A percentile compares a stretch with the other conserved stretches of the same genome.
Conservation (phyloP, 2,888 invertebrate species). For the Chydorus sphaericus region DNA sequence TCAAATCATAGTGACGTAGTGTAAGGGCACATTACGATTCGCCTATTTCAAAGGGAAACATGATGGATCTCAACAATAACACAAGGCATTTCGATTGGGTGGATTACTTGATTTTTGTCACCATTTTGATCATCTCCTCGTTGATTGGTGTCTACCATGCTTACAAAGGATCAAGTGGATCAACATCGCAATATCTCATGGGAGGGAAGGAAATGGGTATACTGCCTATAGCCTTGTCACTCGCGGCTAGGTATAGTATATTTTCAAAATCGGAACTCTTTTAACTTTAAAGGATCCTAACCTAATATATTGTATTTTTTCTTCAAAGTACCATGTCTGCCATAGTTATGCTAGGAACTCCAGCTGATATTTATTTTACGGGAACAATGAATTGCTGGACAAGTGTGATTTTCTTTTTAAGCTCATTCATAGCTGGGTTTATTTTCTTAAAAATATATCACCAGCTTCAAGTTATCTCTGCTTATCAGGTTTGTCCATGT, state of each 20-base stretch:
- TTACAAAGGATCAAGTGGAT: conserved; percentile 16
- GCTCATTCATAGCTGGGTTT: conserved; percentile 19
- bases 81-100: conserved; percentile 10
- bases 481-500: no score
- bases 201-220: conserved; percentile 24
- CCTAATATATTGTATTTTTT: not conserved
- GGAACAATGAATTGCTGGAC: conserved; percentile 50
- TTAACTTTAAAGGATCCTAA: no score
- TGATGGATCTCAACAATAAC: no score
- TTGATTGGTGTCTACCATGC: conserved; percentile 18
- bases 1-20: no score
- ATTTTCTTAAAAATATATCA: conserved; percentile 24
- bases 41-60: no score
- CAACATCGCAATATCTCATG: conserved; percentile 23
- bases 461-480: conserved; percentile 24
- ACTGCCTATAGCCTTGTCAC: conserved; percentile 29
- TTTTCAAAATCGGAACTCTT: no score
- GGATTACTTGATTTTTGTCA: conserved; percentile 17
- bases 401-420: conserved; percentile 25
- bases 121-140: conserved; percentile 16
- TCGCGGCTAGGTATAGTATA: no score
- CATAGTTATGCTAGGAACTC: conserved; percentile 59
- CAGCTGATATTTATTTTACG: conserved; percentile 65
- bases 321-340: conserved; percentile 58
- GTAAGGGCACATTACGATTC: no score